These are phyloP conservation scores for Perca flavescens DNA, from an alignment of 2,113 vertebrate genomes.

Conservation along the genomic window DNA sequence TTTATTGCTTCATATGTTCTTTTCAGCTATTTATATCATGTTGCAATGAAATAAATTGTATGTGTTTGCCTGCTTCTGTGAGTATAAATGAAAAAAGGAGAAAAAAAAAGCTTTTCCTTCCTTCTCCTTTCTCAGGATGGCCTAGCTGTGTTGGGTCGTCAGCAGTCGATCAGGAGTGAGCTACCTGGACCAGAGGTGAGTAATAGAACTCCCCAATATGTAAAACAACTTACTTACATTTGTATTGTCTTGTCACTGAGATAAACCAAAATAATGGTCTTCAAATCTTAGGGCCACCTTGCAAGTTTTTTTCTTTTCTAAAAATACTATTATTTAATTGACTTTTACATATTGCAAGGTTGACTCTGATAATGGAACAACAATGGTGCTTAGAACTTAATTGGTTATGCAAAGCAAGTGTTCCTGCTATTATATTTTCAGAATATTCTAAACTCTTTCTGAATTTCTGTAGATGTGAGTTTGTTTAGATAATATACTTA, in stretches of 20 bases:
- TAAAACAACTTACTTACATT: neutral
- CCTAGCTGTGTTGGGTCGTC: slow-evolving; percentile 86
- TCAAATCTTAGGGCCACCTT: neutral
- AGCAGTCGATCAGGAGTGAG: slow-evolving; percentile 78
- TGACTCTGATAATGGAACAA: neutral
- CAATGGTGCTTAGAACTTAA: neutral
- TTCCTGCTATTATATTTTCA: neutral
- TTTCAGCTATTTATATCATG: neutral
- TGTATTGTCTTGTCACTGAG: neutral
- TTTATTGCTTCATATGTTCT: neutral
- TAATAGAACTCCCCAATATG: neutral
- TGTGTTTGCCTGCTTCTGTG: neutral
- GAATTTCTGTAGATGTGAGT: neutral
- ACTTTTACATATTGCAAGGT: neutral
- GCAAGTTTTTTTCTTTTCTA: neutral
- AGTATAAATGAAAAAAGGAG: slow-evolving; percentile 12
- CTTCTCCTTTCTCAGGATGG: slow-evolving; percentile 87
- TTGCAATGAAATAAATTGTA: neutral
- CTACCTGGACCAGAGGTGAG: slow-evolving; percentile 73
- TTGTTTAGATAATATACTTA: neutral
- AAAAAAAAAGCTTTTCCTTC: neutral
- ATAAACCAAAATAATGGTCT: neutral
- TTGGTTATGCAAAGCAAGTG: neutral
- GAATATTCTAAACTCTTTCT: neutral
- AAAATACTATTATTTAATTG: neutral